Evolutionary conservation across 1,140 invertebrate species (phyloP), one percentile per base, ranked within the genome.

Genomic region (Zaprionus inermis): DNA sequence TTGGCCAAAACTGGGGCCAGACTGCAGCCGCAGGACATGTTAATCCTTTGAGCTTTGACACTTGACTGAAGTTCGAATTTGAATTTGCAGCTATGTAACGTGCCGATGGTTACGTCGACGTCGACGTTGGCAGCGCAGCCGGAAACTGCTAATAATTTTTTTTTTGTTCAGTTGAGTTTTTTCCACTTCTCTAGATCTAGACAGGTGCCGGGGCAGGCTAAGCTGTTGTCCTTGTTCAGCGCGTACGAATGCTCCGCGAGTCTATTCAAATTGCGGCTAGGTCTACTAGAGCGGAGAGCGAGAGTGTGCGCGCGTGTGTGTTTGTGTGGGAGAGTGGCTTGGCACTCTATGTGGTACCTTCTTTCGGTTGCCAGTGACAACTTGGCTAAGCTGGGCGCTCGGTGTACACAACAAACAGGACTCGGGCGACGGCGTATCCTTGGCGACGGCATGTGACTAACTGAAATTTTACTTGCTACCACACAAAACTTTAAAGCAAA

Each of bases 381-480:
- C 82, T 63, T 65, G n/a, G 63, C 32, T 28, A 55, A 51, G 49
- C 68, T 60, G 46, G 55, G 69, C 57, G 57, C 60, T 72, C 41
- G 51, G 55, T 60, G 75, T 70, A 85, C 78, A 85, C 77, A 88
- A 88, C 84, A 88, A 88, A 88, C 73, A 75, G 69, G 74, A 69
- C 44, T 65, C 69, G 36, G 73, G 73, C 82, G 77, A 80, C 85
- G 77, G 78, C 84, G 90, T 92, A 92, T 92, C 91, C 91, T 91
- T 92, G 91, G 77, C 91, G 84, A 92, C 91, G 88, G 79, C 76
- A 67, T 71, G 75, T 91, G 91, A 91, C 90, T 92, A 92, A 92
- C 91, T 91, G 78, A 91, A 91, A 91, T 91, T 89, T 90, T 91
- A 91, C 89, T 92, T 92, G 84, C 85, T 92, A 73, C 78, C 83